phyloP scores from a whole-genome alignment of 2,797 vertebrate species.

The Sebastes variabilis region DNA sequence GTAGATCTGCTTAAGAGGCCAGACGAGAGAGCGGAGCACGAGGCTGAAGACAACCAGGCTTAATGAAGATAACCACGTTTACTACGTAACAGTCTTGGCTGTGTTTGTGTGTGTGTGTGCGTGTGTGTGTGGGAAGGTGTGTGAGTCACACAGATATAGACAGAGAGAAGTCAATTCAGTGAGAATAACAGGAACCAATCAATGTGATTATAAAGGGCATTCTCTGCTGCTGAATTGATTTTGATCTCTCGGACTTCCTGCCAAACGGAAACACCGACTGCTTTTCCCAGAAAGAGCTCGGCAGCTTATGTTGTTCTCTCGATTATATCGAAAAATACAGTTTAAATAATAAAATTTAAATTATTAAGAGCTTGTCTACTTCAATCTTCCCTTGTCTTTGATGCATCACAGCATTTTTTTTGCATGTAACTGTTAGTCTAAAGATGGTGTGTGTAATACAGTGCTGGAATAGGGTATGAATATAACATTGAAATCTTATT shows the following conservation, averaged over 20 bases:
- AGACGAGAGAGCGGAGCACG: constrained; percentile 46
- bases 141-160: constrained; percentile 14
- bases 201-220: constrained; percentile 57
- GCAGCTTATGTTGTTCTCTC: not conserved
- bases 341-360: not conserved
- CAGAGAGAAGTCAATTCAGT: constrained; percentile 26
- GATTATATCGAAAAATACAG: not conserved
- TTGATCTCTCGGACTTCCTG: constrained; percentile 38
- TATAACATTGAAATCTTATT: not conserved
- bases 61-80: constrained; percentile 68
- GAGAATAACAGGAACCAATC: constrained; percentile 69
- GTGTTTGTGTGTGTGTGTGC: constrained; percentile 19
- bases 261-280: constrained; percentile 20
- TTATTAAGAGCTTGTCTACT: not conserved
- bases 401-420: not conserved
- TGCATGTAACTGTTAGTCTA: not conserved
- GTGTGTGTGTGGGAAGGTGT: constrained; percentile 2
- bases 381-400: not conserved
- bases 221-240: constrained; percentile 54
- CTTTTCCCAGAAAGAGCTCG: constrained; percentile 24
- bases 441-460: too few relatives aligned
- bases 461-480: not conserved
- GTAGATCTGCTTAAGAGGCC: constrained; percentile 67
- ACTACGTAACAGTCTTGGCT: constrained; percentile 44
- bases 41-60: constrained; percentile 52